Conservation (phyloP, 2,888 invertebrate genomes). For the Tetranychus truncatus region DNA sequence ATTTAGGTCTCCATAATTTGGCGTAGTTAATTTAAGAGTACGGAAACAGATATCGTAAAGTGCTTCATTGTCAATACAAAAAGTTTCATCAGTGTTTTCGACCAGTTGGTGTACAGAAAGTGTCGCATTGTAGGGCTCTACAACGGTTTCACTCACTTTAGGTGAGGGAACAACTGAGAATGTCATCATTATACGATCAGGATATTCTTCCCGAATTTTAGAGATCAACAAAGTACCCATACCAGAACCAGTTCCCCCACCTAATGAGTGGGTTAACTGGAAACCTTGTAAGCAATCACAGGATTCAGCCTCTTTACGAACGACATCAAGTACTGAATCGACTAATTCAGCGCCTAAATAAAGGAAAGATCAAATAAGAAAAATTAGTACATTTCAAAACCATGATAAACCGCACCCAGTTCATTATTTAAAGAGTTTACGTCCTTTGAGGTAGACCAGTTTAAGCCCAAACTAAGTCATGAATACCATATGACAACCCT, state of each 20-base stretch:
- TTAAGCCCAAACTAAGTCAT: too few relatives aligned
- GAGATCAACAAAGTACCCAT: slow-evolving; percentile 70
- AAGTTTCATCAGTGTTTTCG: slow-evolving; percentile 73
- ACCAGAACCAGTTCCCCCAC: slow-evolving; percentile 73
- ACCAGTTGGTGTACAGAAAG: slow-evolving; percentile 67
- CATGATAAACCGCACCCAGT: too few relatives aligned
- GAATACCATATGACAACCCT: neutral
- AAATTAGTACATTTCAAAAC: too few relatives aligned
- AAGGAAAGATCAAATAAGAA: too few relatives aligned
- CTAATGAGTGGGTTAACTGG: slow-evolving; percentile 60
- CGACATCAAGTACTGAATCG: slow-evolving; percentile 42
- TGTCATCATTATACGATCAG: slow-evolving; percentile 42
- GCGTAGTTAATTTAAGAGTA: slow-evolving; percentile 38
- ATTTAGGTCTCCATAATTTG: slow-evolving; percentile 39
- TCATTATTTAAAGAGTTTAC: too few relatives aligned
- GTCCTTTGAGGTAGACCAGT: too few relatives aligned
- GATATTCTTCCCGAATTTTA: slow-evolving; percentile 72
- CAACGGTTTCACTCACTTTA: slow-evolving; percentile 54
- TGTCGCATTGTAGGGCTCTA: slow-evolving; percentile 50
- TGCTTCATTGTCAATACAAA: slow-evolving; percentile 59
- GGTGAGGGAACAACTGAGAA: slow-evolving; percentile 55
- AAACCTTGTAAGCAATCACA: slow-evolving; percentile 50
- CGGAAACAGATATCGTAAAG: slow-evolving; percentile 52
- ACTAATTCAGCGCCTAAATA: slow-evolving; percentile 38
- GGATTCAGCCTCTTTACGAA: slow-evolving; percentile 41